Percentiles rank a stretch among this genome's conserved stretches.
phyloP scores from a whole-genome alignment of 2,888 invertebrate genomes.

The Plebejus melissa region DNA sequence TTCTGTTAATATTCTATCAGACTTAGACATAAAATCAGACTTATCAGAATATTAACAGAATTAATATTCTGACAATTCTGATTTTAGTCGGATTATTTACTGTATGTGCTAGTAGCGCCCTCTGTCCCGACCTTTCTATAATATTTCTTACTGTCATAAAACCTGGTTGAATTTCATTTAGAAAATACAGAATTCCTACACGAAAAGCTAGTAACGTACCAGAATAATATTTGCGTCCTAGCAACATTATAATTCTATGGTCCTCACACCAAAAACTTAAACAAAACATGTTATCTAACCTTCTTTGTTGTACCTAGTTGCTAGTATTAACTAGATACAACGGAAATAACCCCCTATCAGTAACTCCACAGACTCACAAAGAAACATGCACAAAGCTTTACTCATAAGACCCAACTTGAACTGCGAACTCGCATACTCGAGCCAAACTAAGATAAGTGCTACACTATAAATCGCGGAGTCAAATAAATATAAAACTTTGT shows the following conservation, averaged over 20 bases:
- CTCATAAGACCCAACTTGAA: neutral
- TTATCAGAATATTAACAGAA: no score
- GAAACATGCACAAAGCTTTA: neutral
- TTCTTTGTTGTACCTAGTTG: neutral
- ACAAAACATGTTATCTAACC: neutral
- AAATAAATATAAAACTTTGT: conserved; percentile 19
- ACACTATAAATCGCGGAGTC: conserved; percentile 10
- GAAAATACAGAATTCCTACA: no score
- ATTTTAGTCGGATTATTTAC: no score
- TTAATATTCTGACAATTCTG: no score
- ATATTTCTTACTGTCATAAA: no score
- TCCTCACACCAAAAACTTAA: neutral
- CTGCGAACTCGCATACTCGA: conserved; percentile 5
- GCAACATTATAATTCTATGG: no score
- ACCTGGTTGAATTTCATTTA: no score
- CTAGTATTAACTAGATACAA: neutral
- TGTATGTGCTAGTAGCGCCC: no score
- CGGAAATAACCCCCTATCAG: neutral
- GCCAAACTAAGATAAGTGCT: conserved; percentile 11
- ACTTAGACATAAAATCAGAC: no score
- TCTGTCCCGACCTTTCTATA: no score
- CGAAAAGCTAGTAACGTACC: no score
- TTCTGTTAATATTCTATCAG: no score
- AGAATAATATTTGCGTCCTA: neutral
- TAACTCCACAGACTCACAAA: neutral